These are phyloP conservation scores for Bufotes viridis DNA, from an alignment of 2,797 vertebrate species.

Conservation along the genomic window DNA sequence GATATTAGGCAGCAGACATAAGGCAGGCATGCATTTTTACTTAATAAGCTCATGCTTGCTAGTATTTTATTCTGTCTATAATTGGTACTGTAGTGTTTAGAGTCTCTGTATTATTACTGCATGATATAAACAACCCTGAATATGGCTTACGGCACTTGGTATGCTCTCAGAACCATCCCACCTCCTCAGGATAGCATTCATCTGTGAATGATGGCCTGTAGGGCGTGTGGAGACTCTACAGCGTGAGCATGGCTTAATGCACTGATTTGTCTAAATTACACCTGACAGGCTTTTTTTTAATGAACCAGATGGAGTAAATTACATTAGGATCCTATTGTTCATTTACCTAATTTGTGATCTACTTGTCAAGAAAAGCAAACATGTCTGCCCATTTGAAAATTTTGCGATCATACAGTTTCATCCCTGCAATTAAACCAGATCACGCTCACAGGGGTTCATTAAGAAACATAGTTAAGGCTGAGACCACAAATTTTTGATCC, in stretches of 20 bases:
- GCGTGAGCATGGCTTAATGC: not conserved
- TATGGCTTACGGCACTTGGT: not conserved
- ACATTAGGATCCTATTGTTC: not conserved
- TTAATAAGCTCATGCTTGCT: slow-evolving; percentile 45
- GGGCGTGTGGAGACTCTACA: not conserved
- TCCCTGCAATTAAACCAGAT: not conserved
- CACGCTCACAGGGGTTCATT: too few relatives aligned
- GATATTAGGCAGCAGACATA: slow-evolving; percentile 35
- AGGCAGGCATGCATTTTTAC: slow-evolving; percentile 48
- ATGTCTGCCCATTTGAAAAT: not conserved
- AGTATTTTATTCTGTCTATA: slow-evolving; percentile 48
- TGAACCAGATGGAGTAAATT: not conserved
- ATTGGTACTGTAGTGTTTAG: slow-evolving; percentile 37
- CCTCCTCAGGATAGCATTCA: not conserved
- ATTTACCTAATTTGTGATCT: not conserved
- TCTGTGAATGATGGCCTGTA: not conserved
- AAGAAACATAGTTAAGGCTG: too few relatives aligned
- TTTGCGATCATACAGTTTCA: not conserved
- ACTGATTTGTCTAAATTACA: not conserved
- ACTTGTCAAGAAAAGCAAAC: not conserved
- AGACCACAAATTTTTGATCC: too few relatives aligned
- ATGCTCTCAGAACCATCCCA: not conserved
- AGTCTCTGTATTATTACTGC: slow-evolving; percentile 17
- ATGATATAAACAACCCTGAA: slow-evolving; percentile 11
- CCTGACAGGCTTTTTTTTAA: not conserved